Base-by-base conservation (phyloP, 2,113 vertebrate genomes). In the Spizaetus ornatus region DNA sequence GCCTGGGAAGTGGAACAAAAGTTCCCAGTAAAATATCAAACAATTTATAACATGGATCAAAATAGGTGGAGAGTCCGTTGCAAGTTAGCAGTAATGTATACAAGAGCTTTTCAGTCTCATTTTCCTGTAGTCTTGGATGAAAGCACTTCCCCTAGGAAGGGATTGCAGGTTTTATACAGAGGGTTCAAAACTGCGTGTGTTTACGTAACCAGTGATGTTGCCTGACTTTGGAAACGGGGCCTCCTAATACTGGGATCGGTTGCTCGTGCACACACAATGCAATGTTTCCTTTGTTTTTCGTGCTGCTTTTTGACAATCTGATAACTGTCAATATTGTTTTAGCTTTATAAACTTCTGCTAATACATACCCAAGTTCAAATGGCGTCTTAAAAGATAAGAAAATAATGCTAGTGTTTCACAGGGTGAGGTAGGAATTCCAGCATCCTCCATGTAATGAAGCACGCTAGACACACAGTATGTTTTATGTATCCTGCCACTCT, bases 251-350 rank as follows among this genome's bases (percentile, higher is more conserved):
- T 26, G 21, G n/a, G n/a, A 0, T 74, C 1, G 6, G 10, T 65
- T 61, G 43, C 53, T 86, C 0, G 0, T 71, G 16, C 10, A 14
- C 34, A 11, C 7, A 15, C 0, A 0, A 4, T 34, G 11, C 7
- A 19, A 0, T 16, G 19, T 65, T 91, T 40, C 34, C 22, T 48
- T 7, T 79, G 47, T 4, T n/a, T 58, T 91, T 84, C 7, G 2
- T 55, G 42, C 38, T 67, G 27, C 32, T 74, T 72, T 87, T 52
- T 53, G 34, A 7, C 22, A 32, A 11, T 40, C 55, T 62, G 21
- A 6, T 71, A 80, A 69, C 55, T 66, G n/a, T 10, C 17, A 22
- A 1, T 55, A 7, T n/a, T 58, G 29, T 43, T 89, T 80, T 59
- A 58, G 50, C 66, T 70, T 76, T 84, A 40, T 23, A 62, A 61